A percentile compares a stretch with the other conserved stretches of the same genome.
Conservation (phyloP, 2,888 invertebrate species). For the Ennomos quercinarius region DNA sequence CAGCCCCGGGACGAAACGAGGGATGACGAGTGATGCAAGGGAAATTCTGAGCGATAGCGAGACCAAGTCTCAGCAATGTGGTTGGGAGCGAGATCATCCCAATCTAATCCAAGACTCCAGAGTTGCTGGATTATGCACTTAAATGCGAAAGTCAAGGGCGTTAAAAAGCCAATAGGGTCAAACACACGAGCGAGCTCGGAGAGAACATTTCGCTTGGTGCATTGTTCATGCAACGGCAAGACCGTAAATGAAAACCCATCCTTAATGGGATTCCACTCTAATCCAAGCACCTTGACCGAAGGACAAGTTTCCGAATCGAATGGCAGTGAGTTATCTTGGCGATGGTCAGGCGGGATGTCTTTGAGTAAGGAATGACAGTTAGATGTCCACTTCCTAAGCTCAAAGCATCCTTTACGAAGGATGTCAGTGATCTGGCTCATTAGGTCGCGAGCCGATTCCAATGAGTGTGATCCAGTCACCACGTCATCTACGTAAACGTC, state of each 20-base stretch:
- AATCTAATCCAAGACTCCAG: constrained; percentile 31
- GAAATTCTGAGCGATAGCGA: not conserved
- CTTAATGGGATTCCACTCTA: constrained; percentile 13
- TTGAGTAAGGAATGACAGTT: constrained; percentile 2
- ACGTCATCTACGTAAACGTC: not conserved
- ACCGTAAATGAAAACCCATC: not conserved
- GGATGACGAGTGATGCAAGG: not conserved
- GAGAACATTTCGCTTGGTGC: constrained; percentile 14
- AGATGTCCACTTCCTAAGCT: not conserved
- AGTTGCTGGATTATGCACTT: constrained; percentile 33
- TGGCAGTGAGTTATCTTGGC: not conserved
- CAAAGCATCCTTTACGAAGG: not conserved
- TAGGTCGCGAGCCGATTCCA: not conserved
- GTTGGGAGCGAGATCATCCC: constrained; percentile 25
- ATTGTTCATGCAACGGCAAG: not conserved
- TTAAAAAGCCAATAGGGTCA: constrained; percentile 34
- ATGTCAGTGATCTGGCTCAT: not conserved
- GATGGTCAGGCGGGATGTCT: not conserved
- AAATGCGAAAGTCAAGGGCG: constrained; percentile 22
- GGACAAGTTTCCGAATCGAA: constrained; percentile 3
- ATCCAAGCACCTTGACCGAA: constrained; percentile 9
- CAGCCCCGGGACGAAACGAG: not conserved
- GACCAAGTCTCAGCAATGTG: constrained; percentile 2
- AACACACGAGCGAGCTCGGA: constrained; percentile 32
- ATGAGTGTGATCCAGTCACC: not conserved